These are phyloP conservation scores for Herpetotheres cachinnans DNA, from an alignment of 2,113 vertebrate species.

Conservation along the genomic window DNA sequence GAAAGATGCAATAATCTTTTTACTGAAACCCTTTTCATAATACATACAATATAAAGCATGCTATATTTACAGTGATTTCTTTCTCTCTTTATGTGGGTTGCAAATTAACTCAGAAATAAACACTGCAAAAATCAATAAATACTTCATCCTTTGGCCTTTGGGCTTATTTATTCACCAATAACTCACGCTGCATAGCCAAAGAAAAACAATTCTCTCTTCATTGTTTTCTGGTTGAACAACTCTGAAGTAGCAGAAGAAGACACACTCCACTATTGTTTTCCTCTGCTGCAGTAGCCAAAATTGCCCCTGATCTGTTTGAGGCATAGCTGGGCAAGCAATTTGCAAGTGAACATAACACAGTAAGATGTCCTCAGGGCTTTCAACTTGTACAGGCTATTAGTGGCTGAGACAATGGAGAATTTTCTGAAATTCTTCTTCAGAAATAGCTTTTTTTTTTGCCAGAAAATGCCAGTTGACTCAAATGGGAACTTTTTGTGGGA, in stretches of 20 bases:
- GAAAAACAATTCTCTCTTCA: background rate
- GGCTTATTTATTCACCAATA: background rate
- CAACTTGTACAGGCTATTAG: background rate
- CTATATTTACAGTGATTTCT: background rate
- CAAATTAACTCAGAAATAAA: conserved; percentile 21
- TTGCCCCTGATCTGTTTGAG: background rate
- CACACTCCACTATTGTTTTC: background rate
- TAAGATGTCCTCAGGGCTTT: background rate
- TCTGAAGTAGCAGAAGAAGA: background rate
- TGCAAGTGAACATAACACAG: background rate
- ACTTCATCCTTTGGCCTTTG: background rate
- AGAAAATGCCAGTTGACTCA: background rate
- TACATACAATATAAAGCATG: background rate
- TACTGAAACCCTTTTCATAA: background rate
- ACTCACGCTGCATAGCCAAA: background rate
- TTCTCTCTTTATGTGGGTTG: background rate
- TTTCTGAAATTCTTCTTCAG: background rate
- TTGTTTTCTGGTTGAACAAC: background rate
- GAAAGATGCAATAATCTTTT: background rate
- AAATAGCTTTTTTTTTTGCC: background rate
- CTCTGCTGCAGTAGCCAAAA: background rate
- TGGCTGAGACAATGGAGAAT: background rate
- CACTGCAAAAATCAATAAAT: background rate
- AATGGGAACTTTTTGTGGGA: background rate
- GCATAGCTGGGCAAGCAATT: background rate